Conservation (phyloP, 92 coral and sea anemone species). For the Zoanthus gigantus region DNA sequence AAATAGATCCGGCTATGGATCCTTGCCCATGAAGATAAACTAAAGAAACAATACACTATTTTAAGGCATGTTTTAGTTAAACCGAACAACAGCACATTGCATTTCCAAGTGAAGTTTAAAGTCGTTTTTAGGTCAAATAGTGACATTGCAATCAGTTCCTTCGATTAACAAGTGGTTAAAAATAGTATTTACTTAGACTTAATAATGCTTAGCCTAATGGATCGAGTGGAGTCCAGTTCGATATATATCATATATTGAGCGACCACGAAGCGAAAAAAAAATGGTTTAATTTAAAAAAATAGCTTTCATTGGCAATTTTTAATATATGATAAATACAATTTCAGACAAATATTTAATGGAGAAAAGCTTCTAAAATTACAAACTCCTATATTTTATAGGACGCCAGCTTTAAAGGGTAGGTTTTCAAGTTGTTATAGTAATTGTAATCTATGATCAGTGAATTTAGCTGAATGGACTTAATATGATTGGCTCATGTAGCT, state of each 20-base stretch:
- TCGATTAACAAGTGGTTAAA: not conserved
- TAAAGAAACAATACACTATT: too few species aligned
- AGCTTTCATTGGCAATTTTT: not conserved
- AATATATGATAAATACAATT: not conserved
- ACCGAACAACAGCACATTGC: too few species aligned
- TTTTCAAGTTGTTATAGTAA: conserved; percentile 3
- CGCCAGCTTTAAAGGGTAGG: conserved; percentile 7
- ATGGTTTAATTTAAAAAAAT: not conserved
- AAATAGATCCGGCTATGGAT: too few species aligned
- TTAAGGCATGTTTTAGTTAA: too few species aligned
- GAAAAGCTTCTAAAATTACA: not conserved
- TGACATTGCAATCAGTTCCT: not conserved
- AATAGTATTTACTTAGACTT: not conserved
- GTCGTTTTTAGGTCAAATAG: not conserved
- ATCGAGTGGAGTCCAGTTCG: not conserved
- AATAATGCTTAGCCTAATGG: not conserved
- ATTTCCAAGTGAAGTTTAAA: not conserved
- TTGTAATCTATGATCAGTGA: conserved; percentile 18
- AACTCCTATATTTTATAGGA: not conserved
- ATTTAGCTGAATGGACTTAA: conserved; percentile 6
- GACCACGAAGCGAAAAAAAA: not conserved
- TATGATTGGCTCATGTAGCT: not conserved
- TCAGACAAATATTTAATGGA: not conserved
- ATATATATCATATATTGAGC: not conserved
- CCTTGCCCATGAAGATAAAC: too few species aligned